Conservation (phyloP, 2,113 vertebrate genomes). For the Rhodinocichla rosea region DNA sequence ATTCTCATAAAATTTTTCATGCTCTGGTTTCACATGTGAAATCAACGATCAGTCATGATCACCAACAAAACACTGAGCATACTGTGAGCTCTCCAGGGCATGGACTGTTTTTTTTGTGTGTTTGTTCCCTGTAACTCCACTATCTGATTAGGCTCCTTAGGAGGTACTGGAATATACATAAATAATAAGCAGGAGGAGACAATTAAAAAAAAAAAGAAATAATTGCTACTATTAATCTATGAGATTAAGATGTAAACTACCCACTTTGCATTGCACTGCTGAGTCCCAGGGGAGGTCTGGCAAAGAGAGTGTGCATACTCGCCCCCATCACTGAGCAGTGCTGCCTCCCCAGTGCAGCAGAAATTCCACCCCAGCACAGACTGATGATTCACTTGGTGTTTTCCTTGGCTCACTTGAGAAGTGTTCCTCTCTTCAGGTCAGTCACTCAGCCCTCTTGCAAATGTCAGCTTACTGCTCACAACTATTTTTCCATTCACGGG, state of each 20-base stretch:
- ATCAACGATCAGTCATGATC: background rate
- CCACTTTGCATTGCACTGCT: background rate
- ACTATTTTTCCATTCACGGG: background rate
- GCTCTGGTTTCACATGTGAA: background rate
- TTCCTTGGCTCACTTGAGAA: background rate
- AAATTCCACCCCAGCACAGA: background rate
- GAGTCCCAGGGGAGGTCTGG: background rate
- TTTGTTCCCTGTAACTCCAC: background rate
- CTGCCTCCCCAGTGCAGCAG: background rate
- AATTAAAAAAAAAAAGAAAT: slow-evolving; percentile 14
- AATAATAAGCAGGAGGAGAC: slow-evolving; percentile 48
- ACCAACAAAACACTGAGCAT: background rate
- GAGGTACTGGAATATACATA: slow-evolving; percentile 54
- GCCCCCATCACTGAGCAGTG: background rate
- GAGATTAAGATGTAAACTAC: slow-evolving; percentile 46
- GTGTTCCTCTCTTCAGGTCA: background rate
- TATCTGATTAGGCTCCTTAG: slow-evolving; percentile 48
- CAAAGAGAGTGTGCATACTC: background rate
- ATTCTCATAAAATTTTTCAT: background rate
- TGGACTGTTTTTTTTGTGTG: background rate
- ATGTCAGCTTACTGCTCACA: slow-evolving; percentile 1
- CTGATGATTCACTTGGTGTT: background rate
- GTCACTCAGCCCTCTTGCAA: background rate
- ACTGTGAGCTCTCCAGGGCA: background rate
- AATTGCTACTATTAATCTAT: slow-evolving; percentile 58